A percentile compares a stretch with the other conserved stretches of the same genome.
Evolutionary conservation across 2,888 invertebrate species (phyloP).

Genomic region (Neoscelio sp.): DNA sequence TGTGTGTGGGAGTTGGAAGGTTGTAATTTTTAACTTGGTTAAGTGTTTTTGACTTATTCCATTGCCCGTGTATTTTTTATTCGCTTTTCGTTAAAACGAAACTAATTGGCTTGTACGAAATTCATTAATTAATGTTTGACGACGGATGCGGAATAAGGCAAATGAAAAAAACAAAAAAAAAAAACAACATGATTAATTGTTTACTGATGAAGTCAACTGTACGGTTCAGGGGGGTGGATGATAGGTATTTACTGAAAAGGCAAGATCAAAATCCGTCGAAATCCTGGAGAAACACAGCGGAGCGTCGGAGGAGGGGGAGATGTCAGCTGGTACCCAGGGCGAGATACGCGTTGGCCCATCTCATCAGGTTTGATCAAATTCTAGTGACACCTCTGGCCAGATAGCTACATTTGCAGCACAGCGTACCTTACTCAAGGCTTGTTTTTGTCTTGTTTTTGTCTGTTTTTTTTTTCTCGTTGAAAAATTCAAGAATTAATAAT

Average conservation of each 20-base stretch:
- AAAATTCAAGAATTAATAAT: too few relatives aligned
- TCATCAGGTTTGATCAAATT: constrained; percentile 86
- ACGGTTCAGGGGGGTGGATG: constrained; percentile 81
- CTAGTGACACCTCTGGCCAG: constrained; percentile 78
- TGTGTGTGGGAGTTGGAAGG: too few relatives aligned
- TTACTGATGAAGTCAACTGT: constrained; percentile 69
- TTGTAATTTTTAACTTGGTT: too few relatives aligned
- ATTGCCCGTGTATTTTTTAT: too few relatives aligned
- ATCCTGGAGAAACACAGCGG: constrained; percentile 83
- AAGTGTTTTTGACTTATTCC: too few relatives aligned
- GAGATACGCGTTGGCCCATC: constrained; percentile 91
- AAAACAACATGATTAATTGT: constrained; percentile 38
- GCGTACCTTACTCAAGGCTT: constrained; percentile 79
- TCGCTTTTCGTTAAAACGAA: background rate
- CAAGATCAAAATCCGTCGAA: constrained; percentile 81
- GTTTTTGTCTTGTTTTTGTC: constrained; percentile 57
- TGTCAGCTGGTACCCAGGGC: constrained; percentile 88
- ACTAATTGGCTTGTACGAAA: too few relatives aligned
- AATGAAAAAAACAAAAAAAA: background rate
- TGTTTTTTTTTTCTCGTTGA: constrained; percentile 5
- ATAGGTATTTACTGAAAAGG: constrained; percentile 81
- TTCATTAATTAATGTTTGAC: too few relatives aligned
- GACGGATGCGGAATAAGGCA: constrained; percentile 55
- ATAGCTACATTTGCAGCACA: constrained; percentile 79
- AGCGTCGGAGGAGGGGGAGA: constrained; percentile 83